Percentiles rank a stretch among this genome's conserved stretches.
Evolutionary conservation across 2,113 vertebrate genomes (phyloP).

Genomic region (Erpornis zantholeuca): DNA sequence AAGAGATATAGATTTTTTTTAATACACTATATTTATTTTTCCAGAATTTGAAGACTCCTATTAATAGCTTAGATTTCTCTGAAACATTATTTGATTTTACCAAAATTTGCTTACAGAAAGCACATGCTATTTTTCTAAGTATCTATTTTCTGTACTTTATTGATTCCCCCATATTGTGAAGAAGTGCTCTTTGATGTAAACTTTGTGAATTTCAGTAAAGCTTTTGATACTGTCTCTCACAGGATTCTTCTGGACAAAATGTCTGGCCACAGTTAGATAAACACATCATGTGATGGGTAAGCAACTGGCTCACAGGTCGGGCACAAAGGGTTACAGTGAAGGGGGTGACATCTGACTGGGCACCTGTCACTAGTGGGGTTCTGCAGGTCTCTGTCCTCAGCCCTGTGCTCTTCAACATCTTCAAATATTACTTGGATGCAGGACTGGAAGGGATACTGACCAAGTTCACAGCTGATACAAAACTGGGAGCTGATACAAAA

Average conservation of each 20-base stretch:
- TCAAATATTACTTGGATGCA: neutral
- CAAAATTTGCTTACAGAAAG: neutral
- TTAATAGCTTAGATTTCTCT: neutral
- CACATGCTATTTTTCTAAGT: neutral
- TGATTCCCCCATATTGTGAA: neutral
- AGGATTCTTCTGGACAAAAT: neutral
- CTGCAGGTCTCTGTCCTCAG: neutral
- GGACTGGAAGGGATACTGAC: neutral
- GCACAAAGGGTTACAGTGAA: neutral
- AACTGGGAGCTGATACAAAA: neutral
- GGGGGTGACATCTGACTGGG: neutral
- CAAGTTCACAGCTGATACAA: too few relatives aligned
- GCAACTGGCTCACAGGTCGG: fast-evolving
- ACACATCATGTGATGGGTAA: neutral
- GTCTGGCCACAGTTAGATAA: neutral
- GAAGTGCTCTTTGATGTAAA: neutral
- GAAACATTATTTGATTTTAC: neutral
- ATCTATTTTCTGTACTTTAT: neutral
- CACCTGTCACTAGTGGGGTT: neutral
- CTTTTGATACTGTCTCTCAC: neutral
- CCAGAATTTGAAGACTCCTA: neutral
- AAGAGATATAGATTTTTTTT: neutral
- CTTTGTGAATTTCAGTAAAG: neutral
- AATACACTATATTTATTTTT: neutral
- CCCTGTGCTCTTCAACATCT: neutral